Percentiles rank a stretch among this genome's conserved stretches.
These are phyloP conservation scores for Potamilus streckersoni DNA, from an alignment of 1,140 invertebrate species.

Conservation along the genomic window DNA sequence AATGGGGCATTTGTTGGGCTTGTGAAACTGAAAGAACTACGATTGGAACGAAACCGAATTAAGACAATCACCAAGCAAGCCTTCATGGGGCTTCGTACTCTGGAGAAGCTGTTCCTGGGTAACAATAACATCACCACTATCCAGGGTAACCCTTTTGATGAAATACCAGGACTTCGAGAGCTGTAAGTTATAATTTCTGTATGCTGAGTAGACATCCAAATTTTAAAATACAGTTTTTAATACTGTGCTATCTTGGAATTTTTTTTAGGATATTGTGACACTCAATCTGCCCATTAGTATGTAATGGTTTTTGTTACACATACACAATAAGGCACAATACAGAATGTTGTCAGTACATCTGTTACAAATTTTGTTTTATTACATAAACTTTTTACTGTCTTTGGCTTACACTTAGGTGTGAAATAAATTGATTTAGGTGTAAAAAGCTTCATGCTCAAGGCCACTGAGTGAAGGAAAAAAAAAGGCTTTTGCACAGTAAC, in stretches of 20 bases:
- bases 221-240: not conserved
- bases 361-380: no score
- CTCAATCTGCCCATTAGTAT: not conserved
- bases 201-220: not conserved
- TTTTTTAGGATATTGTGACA: not conserved
- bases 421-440: no score
- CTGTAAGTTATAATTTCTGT: slow-evolving; percentile 60
- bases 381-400: no score
- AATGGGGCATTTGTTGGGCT: slow-evolving; percentile 83
- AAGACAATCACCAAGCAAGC: slow-evolving; percentile 88
- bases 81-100: slow-evolving; percentile 74
- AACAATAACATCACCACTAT: slow-evolving; percentile 52
- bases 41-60: slow-evolving; percentile 84
- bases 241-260: not conserved
- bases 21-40: slow-evolving; percentile 77
- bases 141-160: slow-evolving; percentile 52
- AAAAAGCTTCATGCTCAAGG: no score
- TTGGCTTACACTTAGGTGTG: no score
- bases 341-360: no score
- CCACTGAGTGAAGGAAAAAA: no score
- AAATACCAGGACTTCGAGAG: slow-evolving; percentile 53
- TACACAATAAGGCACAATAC: not conserved
- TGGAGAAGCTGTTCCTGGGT: slow-evolving; percentile 41
- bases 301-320: not conserved
- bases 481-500: no score